Percentiles rank a stretch among this genome's conserved stretches.
These are phyloP conservation scores for Cyclopterus lumpus DNA, from an alignment of 2,797 vertebrate species.

Conservation along the genomic window DNA sequence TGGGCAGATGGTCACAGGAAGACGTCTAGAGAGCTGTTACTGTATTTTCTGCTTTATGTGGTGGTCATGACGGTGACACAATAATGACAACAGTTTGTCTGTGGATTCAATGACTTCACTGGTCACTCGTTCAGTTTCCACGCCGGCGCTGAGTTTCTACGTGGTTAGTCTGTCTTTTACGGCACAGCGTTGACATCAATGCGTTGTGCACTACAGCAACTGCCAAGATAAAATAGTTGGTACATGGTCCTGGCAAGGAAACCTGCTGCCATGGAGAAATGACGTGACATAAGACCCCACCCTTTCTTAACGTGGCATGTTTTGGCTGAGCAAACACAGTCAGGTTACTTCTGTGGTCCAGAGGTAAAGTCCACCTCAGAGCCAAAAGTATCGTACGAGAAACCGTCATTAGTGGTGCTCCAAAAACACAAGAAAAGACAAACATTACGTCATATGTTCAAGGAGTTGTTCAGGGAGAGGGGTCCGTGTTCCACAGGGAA, in stretches of 20 bases:
- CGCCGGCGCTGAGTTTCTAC: background rate
- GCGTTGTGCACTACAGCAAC: slow-evolving; percentile 1
- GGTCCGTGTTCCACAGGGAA: slow-evolving; percentile 65
- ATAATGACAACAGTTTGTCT: slow-evolving; percentile 23
- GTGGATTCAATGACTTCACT: slow-evolving; percentile 50
- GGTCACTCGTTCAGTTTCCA: slow-evolving; percentile 32
- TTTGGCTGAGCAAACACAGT: slow-evolving; percentile 32
- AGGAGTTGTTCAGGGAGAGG: slow-evolving; percentile 61
- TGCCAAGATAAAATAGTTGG: slow-evolving; percentile 39
- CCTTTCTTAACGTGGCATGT: slow-evolving; percentile 41
- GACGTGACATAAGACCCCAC: slow-evolving; percentile 42
- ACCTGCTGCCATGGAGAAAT: slow-evolving; percentile 37
- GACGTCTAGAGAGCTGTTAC: slow-evolving; percentile 13
- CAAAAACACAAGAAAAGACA: slow-evolving; percentile 48
- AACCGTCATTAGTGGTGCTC: slow-evolving; percentile 11
- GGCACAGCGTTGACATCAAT: slow-evolving; percentile 12
- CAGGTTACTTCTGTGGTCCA: slow-evolving; percentile 34
- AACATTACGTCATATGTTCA: slow-evolving; percentile 48
- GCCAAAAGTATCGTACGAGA: slow-evolving; percentile 20
- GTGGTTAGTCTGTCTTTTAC: slow-evolving; percentile 23
- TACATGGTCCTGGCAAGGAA: slow-evolving; percentile 46
- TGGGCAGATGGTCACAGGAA: background rate
- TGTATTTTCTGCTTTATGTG: slow-evolving; percentile 20
- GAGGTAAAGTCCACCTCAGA: slow-evolving; percentile 35
- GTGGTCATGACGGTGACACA: too few relatives aligned